These are phyloP conservation scores for Clostera curtula DNA, from an alignment of 2,888 invertebrate species.

Conservation along the genomic window DNA sequence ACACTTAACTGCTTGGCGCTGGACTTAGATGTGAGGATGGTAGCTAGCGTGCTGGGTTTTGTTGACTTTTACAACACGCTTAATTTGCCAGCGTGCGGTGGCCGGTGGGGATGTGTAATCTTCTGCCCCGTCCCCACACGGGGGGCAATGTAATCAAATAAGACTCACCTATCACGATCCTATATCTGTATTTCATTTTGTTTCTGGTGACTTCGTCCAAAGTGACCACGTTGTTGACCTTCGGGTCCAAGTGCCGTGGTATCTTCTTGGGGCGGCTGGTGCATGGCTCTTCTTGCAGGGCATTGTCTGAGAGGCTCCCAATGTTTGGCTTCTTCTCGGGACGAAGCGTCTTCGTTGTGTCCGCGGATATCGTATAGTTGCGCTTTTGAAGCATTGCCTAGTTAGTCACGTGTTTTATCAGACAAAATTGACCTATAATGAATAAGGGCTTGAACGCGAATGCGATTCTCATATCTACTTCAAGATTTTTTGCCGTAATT, in stretches of 20 bases:
- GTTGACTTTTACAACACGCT: too few species aligned
- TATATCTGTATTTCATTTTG: constrained; percentile 70
- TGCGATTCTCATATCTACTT: too few species aligned
- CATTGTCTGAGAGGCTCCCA: constrained; percentile 8
- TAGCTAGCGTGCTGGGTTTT: too few species aligned
- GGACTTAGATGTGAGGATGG: too few species aligned
- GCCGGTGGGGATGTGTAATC: too few species aligned
- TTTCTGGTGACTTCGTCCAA: constrained; percentile 68
- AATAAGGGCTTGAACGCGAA: too few species aligned
- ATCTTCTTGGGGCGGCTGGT: constrained; percentile 34
- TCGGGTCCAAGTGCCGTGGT: constrained; percentile 59
- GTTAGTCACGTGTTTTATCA: too few species aligned
- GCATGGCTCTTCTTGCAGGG: constrained; percentile 14
- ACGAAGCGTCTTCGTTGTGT: constrained; percentile 44
- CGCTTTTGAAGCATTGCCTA: constrained; percentile 58
- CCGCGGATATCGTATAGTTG: constrained; percentile 57
- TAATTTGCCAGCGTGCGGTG: too few species aligned
- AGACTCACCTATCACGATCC: constrained; percentile 61
- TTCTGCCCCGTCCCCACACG: too few species aligned
- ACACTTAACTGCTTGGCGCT: too few species aligned
- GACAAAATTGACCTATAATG: too few species aligned
- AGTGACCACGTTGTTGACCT: constrained; percentile 47
- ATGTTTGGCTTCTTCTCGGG: constrained; percentile 26
- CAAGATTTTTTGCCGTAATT: too few species aligned
- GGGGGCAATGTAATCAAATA: not conserved